These are phyloP conservation scores for Aphidius gifuensis DNA, from an alignment of 1,140 invertebrate species.

Conservation along the genomic window DNA sequence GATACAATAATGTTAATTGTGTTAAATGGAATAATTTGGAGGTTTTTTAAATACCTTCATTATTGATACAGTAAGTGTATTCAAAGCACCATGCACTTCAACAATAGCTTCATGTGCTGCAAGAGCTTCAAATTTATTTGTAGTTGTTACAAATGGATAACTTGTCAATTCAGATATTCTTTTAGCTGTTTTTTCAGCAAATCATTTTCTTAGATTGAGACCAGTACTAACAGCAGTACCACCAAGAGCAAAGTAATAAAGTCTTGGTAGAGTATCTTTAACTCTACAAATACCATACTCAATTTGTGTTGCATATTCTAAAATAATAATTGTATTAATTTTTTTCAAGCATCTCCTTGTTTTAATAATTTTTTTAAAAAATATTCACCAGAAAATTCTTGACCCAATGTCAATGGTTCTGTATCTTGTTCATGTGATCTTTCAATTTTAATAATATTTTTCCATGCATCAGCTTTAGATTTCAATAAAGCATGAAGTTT, in stretches of 20 bases:
- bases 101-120: slow-evolving; percentile 93
- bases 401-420: no score
- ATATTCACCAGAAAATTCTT: no score
- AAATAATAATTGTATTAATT: no score
- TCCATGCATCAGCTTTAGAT: no score
- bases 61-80: slow-evolving; percentile 87
- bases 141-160: slow-evolving; percentile 87
- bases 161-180: slow-evolving; percentile 75
- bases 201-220: slow-evolving; percentile 80
- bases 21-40: not conserved
- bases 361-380: no score
- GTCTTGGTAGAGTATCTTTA: no score
- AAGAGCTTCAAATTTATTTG: slow-evolving; percentile 98
- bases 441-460: no score
- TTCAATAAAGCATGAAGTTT: no score
- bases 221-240: slow-evolving; percentile 98
- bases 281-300: no score
- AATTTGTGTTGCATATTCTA: no score
- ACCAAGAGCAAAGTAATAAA: slow-evolving; percentile 92
- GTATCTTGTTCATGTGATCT: no score
- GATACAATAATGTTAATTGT: not conserved
- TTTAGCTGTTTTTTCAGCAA: slow-evolving; percentile 86
- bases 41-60: slow-evolving; percentile 90
- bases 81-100: slow-evolving; percentile 92
- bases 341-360: no score